Base-by-base conservation (phyloP, 2,113 vertebrate genomes). In the Oncorhynchus tshawytscha region DNA sequence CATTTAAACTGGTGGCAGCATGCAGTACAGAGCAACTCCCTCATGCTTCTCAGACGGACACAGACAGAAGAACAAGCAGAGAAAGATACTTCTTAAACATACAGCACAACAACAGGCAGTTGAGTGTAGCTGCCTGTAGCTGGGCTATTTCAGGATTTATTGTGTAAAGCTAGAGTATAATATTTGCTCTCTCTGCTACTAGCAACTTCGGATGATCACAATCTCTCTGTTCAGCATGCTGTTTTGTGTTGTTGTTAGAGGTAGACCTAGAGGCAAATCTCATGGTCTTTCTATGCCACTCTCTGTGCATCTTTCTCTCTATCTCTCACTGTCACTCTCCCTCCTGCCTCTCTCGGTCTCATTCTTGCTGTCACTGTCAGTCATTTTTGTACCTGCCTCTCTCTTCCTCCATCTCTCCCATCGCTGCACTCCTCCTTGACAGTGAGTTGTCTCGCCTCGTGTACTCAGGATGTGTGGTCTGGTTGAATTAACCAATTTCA, bases 21-120 rank as follows among this genome's bases (percentile, higher is more conserved):
- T 45, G 84, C 82, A 90, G 87, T 79, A 89, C 73, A 87, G 82
- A 80, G 81, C 67, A 64, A 48, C 25, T 13, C 45, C 71, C 27
- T 71, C 60, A 72, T 57, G 74, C 82, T 39, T 71, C 84, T 83
- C 13, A 80, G 88, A 84, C 84, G 82, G 82, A 72, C 39, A 74
- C 45, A 27, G 86, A 62, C 75, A 75, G 78, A 77, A 75, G 72
- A 84, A 84, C 67, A 69, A 59, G 73, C 4, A 3, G 54, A 45
- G 69, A 65, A 65, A 57, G 15, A 57, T 20, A 57, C 54, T 57
- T 15, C 54, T 57, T 20, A 18, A 20, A 20, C 54, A 20, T 57
- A 20, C 15, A 20, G 54, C 13, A 18, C 4, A 20, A 20, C 54
- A 18, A 20, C 54, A 57, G 54, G 54, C 54, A 57, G 54, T 18